Percentiles rank a stretch among this genome's conserved stretches.
Conservation (phyloP, 2,888 invertebrate genomes). For the Malacosoma neustria region DNA sequence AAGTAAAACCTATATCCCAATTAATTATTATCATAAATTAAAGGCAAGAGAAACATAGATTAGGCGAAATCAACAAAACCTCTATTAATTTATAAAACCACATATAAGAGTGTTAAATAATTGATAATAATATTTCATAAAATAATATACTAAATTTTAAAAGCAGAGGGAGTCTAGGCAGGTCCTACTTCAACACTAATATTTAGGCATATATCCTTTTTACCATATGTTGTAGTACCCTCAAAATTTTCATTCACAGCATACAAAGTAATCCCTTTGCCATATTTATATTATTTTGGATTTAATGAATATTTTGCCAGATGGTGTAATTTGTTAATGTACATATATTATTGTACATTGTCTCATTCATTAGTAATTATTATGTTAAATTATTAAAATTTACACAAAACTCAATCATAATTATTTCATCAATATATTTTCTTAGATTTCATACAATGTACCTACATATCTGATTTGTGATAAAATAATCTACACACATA, state of each 20-base stretch:
- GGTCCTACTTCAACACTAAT: not conserved
- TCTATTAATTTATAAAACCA: no score
- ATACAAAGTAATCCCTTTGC: not conserved
- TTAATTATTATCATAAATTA: no score
- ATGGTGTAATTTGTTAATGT: constrained; percentile 1
- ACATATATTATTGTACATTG: constrained; percentile 6
- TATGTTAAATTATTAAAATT: constrained; percentile 20
- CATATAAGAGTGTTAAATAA: no score
- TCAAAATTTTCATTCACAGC: not conserved
- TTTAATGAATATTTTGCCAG: not conserved
- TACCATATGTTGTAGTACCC: not conserved
- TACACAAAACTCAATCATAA: constrained; percentile 33
- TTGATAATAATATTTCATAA: no score
- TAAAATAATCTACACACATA: constrained; percentile 33
- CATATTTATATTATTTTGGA: not conserved
- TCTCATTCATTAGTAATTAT: constrained; percentile 15
- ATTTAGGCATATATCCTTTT: not conserved
- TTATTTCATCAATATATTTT: constrained; percentile 12
- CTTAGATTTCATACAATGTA: constrained; percentile 23
- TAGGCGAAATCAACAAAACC: no score
- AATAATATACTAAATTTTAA: not conserved
- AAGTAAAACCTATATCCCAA: no score
- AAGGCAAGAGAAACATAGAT: no score
- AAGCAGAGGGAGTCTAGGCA: not conserved
- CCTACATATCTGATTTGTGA: constrained; percentile 32